These are phyloP conservation scores for Parnassius apollo DNA, from an alignment of 2,888 invertebrate species.

Conservation along the genomic window DNA sequence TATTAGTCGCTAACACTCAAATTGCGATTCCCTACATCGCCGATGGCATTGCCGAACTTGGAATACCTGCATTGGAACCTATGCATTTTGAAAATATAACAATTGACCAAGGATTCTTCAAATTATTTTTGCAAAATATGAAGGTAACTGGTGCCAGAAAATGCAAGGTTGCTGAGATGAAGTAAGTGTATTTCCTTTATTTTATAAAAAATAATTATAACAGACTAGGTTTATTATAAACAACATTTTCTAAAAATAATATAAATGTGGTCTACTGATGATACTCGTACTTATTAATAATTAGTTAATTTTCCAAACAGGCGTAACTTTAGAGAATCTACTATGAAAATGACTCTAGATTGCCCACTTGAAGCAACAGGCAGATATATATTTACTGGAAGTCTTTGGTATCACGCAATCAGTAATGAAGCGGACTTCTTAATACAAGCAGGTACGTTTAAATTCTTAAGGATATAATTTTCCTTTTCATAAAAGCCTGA, in stretches of 20 bases:
- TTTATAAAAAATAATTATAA: neutral
- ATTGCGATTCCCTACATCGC: conserved; percentile 11
- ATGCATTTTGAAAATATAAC: conserved; percentile 13
- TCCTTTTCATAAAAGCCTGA: too few species aligned
- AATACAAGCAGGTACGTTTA: conserved; percentile 5
- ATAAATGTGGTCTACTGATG: too few species aligned
- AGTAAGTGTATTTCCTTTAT: conserved; percentile 1
- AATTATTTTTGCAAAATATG: conserved; percentile 2
- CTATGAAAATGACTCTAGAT: conserved; percentile 5
- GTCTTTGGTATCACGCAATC: conserved; percentile 9
- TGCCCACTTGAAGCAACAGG: conserved; percentile 16
- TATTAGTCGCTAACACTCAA: conserved; percentile 5
- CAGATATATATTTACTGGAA: conserved; percentile 14
- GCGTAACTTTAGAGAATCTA: conserved; percentile 5
- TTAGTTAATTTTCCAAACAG: conserved; percentile 8
- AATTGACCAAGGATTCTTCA: conserved; percentile 7
- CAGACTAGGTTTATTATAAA: neutral
- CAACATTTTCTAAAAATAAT: neutral
- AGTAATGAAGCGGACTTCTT: conserved; percentile 7
- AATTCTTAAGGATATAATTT: too few species aligned
- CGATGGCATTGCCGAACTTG: conserved; percentile 11
- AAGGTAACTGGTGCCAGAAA: conserved; percentile 11
- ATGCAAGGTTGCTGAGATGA: conserved; percentile 9
- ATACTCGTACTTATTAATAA: neutral
- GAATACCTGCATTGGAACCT: conserved; percentile 5